Base-by-base conservation (phyloP, 2,888 invertebrate species). In the Eumerus sabulonum region DNA sequence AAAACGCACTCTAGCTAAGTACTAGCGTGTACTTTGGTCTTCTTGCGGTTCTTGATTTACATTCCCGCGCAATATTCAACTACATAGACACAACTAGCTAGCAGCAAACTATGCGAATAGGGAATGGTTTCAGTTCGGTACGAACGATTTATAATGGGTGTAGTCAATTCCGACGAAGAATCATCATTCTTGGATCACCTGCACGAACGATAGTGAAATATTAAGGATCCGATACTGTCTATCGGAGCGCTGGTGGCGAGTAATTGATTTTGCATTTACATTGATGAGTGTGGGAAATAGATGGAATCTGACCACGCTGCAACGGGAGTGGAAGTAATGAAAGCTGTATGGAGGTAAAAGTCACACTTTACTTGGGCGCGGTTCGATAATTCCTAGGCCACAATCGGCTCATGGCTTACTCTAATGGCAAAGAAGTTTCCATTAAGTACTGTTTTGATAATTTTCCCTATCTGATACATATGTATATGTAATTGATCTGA, bases 241-340 rank as follows among this genome's bases (percentile, higher is more conserved):
- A 7, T 27, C 27, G 2, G 27, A 19, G 38, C n/a, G 18, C 50
- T n/a, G 45, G 44, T 59, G 16, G 51, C 48, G 40, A 47, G 72
- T 72, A 76, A 76, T 76, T 76, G 76, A 76, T 72, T 76, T 72
- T 72, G 56, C 72, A 76, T 72, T 76, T 72, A 45, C 51, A 56
- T 66, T 76, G 66, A 72, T 72, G 66, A 62, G 36, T 60, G 9
- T 42, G 12, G 12, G 12, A 42, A 42, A 42, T 42, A 7, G 7
- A 27, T 4, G 27, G 27, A 27, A 27, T 4, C 7, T 27, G 27
- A 4, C 27, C 3, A 27, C 7, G 27, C 3, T 27, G 27, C 27
- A 27, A 27, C 7, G 27, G 27, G 27, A 27, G 27, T 27, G 27
- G 27, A 27, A 27, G 7, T 27, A 27, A 27, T 27, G 27, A 27